Evolutionary conservation across 2,888 invertebrate species (phyloP).

Genomic region (Polyommatus icarus): DNA sequence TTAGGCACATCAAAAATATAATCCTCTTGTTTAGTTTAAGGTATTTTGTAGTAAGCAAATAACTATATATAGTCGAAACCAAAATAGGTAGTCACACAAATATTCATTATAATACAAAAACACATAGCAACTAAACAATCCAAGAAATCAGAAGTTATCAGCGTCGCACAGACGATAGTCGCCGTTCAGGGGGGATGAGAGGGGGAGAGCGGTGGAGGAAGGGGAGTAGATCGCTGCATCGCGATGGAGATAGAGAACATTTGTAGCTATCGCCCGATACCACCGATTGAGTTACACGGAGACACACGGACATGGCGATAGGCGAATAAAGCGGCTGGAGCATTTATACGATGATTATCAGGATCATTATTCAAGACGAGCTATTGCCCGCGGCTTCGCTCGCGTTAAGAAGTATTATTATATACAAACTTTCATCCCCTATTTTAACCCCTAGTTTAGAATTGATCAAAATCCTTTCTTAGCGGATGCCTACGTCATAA

Average conservation of each 20-base stretch:
- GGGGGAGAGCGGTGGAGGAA: neutral
- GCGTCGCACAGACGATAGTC: slow-evolving; percentile 1
- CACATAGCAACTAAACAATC: neutral
- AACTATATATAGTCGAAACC: too few species aligned
- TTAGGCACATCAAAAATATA: too few species aligned
- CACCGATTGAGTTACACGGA: slow-evolving; percentile 46
- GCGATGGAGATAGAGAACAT: slow-evolving; percentile 35
- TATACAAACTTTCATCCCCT: too few species aligned
- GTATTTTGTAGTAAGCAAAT: too few species aligned
- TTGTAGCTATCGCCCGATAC: slow-evolving; percentile 37
- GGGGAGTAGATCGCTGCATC: slow-evolving; percentile 34
- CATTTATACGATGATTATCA: too few species aligned
- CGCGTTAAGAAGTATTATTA: too few species aligned
- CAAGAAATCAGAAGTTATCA: neutral
- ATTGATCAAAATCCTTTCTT: too few species aligned
- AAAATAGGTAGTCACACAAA: neutral
- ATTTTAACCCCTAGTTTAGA: too few species aligned
- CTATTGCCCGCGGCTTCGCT: too few species aligned
- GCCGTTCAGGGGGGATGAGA: neutral
- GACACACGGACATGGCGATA: slow-evolving; percentile 47
- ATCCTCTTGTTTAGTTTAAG: too few species aligned
- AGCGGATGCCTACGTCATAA: too few species aligned
- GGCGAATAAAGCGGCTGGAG: slow-evolving; percentile 25
- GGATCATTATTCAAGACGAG: too few species aligned
- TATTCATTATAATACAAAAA: neutral